Conservation (phyloP, 2,797 vertebrate genomes). For the Tamandua tetradactyla region DNA sequence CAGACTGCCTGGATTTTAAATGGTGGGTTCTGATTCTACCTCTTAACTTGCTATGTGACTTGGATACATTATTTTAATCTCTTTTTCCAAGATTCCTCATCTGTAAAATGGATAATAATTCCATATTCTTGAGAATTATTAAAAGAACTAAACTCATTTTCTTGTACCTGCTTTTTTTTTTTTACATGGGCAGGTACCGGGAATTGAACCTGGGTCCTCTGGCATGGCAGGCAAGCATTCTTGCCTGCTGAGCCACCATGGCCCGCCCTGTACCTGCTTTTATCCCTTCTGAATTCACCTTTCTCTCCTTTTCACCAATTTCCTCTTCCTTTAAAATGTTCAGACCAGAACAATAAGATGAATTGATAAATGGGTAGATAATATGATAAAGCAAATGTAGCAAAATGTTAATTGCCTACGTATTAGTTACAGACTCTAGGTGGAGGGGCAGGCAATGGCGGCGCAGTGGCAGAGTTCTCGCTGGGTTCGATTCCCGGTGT, state of each 20-base stretch:
- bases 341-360: not conserved
- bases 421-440: not conserved
- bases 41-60: not conserved
- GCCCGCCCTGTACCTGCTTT: not conserved
- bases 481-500: no score
- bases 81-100: not conserved
- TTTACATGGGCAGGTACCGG: no score
- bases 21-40: no score
- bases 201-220: no score
- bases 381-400: not conserved
- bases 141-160: not conserved
- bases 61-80: not conserved
- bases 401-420: no score
- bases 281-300: not conserved
- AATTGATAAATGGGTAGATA: not conserved
- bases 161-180: no score
- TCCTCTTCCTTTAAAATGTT: not conserved
- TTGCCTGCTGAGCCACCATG: no score
- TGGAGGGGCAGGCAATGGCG: accelerated
- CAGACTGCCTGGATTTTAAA: not conserved
- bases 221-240: no score
- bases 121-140: not conserved
- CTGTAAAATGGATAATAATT: not conserved
- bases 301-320: not conserved
- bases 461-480: no score